Percentiles rank a stretch among this genome's conserved stretches.
phyloP scores from a whole-genome alignment of 1,140 invertebrate genomes.

The Harlomillsia oculata region DNA sequence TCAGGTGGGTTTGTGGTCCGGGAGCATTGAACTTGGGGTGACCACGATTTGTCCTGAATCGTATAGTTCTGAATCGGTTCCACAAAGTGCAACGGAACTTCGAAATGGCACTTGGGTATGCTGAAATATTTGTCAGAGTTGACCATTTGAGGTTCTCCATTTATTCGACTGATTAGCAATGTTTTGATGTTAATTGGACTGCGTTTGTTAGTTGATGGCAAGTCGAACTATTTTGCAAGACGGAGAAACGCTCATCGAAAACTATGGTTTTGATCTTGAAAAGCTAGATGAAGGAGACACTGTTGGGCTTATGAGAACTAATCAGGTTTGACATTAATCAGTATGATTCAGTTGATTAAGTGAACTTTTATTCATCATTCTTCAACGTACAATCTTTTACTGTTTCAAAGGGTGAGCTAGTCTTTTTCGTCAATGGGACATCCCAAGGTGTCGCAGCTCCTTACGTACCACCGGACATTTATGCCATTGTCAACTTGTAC shows the following conservation, averaged over 20 bases:
- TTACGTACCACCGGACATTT: slow-evolving; percentile 63
- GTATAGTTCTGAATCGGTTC: slow-evolving; percentile 53
- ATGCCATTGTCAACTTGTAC: slow-evolving; percentile 81
- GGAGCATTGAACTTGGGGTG: slow-evolving; percentile 84
- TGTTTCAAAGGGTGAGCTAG: slow-evolving; percentile 58
- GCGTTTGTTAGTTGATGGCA: slow-evolving; percentile 58
- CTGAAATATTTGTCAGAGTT: slow-evolving; percentile 3
- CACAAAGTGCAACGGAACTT: slow-evolving; percentile 72
- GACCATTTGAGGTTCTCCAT: neutral
- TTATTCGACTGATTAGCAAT: neutral
- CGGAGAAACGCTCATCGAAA: slow-evolving; percentile 64
- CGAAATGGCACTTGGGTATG: slow-evolving; percentile 73
- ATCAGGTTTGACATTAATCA: slow-evolving; percentile 47
- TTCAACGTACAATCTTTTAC: no score
- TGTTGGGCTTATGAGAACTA: slow-evolving; percentile 70
- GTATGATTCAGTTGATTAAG: neutral
- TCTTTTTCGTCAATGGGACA: slow-evolving; percentile 81
- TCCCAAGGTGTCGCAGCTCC: slow-evolving; percentile 75
- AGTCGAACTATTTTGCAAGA: slow-evolving; percentile 73
- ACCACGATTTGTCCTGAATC: slow-evolving; percentile 71
- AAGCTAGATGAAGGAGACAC: slow-evolving; percentile 72
- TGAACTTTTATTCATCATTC: neutral
- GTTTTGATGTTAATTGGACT: slow-evolving; percentile 2
- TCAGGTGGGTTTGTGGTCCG: slow-evolving; percentile 72
- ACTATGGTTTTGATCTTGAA: slow-evolving; percentile 75